Evolutionary conservation across 92 coral and sea anemone species (phyloP).

Genomic region (Desmophyllum pertusum): DNA sequence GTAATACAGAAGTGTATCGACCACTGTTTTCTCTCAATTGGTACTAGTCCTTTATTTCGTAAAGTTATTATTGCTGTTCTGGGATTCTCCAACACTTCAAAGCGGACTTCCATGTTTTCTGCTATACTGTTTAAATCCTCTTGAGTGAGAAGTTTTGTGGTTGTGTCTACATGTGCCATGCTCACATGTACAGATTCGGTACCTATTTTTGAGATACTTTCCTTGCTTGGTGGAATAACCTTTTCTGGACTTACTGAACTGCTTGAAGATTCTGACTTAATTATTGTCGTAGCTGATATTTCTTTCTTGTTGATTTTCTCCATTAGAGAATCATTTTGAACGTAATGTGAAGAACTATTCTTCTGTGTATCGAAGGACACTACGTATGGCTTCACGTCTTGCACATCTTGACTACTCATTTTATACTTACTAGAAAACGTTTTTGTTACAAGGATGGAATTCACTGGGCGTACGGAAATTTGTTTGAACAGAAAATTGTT

Average conservation of each 20-base stretch:
- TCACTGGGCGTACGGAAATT: neutral
- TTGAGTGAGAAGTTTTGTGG: slow-evolving; percentile 42
- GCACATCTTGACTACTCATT: neutral
- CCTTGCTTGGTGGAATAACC: neutral
- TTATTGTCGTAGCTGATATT: neutral
- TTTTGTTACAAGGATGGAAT: neutral
- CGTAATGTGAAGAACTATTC: neutral
- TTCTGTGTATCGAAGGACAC: neutral
- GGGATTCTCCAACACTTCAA: slow-evolving; percentile 63
- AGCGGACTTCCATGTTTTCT: slow-evolving; percentile 63
- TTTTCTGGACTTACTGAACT: too few species aligned
- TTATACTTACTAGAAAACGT: neutral
- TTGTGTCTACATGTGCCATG: neutral
- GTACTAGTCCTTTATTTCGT: slow-evolving; percentile 59
- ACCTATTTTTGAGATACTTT: neutral
- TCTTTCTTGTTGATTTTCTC: neutral
- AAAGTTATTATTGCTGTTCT: slow-evolving; percentile 57
- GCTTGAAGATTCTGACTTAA: neutral
- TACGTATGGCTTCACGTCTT: neutral
- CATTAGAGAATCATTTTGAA: neutral
- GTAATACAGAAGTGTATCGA: slow-evolving; percentile 78
- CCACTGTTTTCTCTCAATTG: slow-evolving; percentile 69
- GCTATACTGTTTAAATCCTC: slow-evolving; percentile 72
- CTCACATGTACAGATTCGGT: neutral
- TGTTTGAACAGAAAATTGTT: neutral